Base-by-base conservation (phyloP, 2,797 vertebrate species). In the Epinephelus coioides region DNA sequence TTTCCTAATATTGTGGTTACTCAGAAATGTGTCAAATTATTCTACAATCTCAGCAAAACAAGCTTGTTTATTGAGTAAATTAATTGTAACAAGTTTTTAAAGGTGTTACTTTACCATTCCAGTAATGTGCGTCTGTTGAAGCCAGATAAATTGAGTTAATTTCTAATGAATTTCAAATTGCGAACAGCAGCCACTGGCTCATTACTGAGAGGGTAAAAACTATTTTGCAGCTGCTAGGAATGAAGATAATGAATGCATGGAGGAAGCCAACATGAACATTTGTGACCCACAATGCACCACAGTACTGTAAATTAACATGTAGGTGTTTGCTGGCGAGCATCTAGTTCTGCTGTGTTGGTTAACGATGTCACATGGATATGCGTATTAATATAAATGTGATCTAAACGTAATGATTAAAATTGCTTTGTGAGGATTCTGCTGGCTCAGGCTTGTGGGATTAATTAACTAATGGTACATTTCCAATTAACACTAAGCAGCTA, bases 311-410 rank as follows among this genome's bases (percentile, higher is more conserved):
- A 76, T 68, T n/a, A 11, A 81, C 62, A 55, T 54, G 2, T 25
- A 69, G 38, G 27, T 53, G 30, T 49, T 65, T 70, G 25, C 3
- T 34, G 34, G 34, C 34, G 2, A 30, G 56, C 34, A 43, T 49
- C 19, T 25, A 25, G 30, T 30, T n/a, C 30, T n/a, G 53, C 46
- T 62, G 44, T 3, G 18, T 46, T 44, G 23, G 50, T 43, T 51
- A 59, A 61, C 65, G 70, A 63, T 55, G 38, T 72, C 5, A 40
- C 19, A 65, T 43, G 53, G 65, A 21, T 71, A 67, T 73, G 34
- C 19, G 73, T 79, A 55, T 76, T 59, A 51, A 73, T 63, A 51
- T 18, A 44, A 66, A 78, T 80, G 40, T 62, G 59, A 44, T 73
- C 55, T 17, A 53, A 63, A 67, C 19, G 51, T 64, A 55, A 72